Percentiles rank a stretch among this genome's conserved stretches.
phyloP scores from a whole-genome alignment of 2,797 vertebrate genomes.

The Eremophila alpestris region DNA sequence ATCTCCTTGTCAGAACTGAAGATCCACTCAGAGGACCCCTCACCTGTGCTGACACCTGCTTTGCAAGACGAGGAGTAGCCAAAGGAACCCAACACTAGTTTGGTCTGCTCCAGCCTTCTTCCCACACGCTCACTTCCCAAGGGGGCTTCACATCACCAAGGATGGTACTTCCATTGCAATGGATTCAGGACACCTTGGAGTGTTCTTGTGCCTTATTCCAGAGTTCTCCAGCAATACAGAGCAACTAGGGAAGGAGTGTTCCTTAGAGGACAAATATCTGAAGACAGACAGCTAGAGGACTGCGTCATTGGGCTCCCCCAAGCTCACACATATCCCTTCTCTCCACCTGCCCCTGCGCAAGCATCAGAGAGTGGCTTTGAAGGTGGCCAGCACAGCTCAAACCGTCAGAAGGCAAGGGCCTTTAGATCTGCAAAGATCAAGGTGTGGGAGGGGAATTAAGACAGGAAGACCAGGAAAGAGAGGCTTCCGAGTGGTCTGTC shows the following conservation, averaged over 20 bases:
- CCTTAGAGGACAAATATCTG: neutral
- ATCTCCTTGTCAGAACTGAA: neutral
- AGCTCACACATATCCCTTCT: neutral
- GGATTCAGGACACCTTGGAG: neutral
- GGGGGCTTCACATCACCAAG: neutral
- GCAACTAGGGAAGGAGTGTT: neutral
- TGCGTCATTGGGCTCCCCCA: neutral
- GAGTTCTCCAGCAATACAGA: neutral
- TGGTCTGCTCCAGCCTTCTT: neutral
- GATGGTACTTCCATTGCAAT: neutral
- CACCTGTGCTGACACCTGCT: neutral
- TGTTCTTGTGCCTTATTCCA: neutral
- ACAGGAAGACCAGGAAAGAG: neutral
- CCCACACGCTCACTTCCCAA: fast-evolving
- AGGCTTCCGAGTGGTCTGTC: slow-evolving; percentile 6
- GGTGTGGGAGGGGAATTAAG: neutral
- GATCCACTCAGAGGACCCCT: neutral
- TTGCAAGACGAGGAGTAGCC: neutral
- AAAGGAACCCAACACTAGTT: neutral
- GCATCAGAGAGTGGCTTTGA: neutral
- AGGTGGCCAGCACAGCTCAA: neutral
- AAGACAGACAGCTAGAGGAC: neutral
- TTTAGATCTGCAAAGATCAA: slow-evolving; percentile 50
- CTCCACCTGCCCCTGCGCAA: neutral
- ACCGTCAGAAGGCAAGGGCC: neutral